phyloP scores from a whole-genome alignment of 2,113 vertebrate species.

The Etia nguti region DNA sequence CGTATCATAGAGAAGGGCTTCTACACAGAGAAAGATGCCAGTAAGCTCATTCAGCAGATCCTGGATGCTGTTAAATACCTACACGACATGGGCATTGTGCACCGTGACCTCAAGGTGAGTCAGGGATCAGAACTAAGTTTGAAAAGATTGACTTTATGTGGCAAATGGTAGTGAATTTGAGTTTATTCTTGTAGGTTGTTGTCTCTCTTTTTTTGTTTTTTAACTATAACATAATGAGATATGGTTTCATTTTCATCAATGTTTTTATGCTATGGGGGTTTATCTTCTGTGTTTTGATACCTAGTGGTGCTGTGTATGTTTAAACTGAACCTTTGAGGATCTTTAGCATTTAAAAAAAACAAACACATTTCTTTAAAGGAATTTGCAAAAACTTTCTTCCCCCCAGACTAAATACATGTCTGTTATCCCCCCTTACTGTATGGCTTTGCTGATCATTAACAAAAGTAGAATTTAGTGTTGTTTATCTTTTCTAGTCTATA shows the following conservation, averaged over 20 bases:
- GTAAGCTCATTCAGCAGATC: conserved; percentile 93
- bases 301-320: not conserved
- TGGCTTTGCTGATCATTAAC: not conserved
- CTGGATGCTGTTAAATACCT: conserved; percentile 94
- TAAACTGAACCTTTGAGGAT: not conserved
- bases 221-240: not conserved
- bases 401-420: not conserved
- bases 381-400: not conserved
- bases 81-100: conserved; percentile 93
- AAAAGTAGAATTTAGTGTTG: not conserved
- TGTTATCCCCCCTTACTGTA: not conserved
- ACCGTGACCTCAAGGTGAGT: conserved; percentile 93
- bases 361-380: not conserved
- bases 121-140: not conserved
- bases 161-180: not conserved
- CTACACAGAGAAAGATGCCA: conserved; percentile 96
- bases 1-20: conserved; percentile 98
- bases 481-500: not conserved
- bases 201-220: not conserved
- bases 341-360: not conserved
- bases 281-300: not conserved
- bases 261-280: not conserved
- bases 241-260: not conserved
- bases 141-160: not conserved
- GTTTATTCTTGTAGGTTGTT: not conserved